Percentiles rank a stretch among this genome's conserved stretches.
These are phyloP conservation scores for Mionectes olivaceus DNA, from an alignment of 2,797 vertebrate genomes.

Conservation along the genomic window DNA sequence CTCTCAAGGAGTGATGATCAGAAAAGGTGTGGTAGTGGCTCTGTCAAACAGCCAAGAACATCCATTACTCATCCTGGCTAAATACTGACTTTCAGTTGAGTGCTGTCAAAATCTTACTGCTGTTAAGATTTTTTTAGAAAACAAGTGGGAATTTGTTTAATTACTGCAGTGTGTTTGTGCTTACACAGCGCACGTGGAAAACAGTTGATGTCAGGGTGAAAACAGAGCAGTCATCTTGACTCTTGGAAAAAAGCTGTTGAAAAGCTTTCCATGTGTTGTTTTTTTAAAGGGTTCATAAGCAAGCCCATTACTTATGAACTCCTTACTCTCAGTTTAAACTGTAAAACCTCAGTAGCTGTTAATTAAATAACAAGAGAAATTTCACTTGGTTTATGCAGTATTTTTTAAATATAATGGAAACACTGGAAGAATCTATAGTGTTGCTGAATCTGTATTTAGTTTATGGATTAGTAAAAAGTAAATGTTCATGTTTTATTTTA, in stretches of 20 bases:
- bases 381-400: neutral
- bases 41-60: neutral
- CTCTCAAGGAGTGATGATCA: neutral
- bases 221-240: neutral
- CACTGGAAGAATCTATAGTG: neutral
- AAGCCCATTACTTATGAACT: neutral
- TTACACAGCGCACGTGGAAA: neutral
- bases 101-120: neutral
- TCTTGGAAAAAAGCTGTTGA: neutral
- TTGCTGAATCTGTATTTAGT: slow-evolving; percentile 23
- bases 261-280: neutral
- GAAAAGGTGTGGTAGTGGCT: neutral
- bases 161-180: neutral
- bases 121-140: neutral
- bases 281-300: neutral
- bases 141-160: neutral
- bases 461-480: slow-evolving; percentile 24
- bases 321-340: neutral
- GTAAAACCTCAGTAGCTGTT: neutral
- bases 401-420: neutral
- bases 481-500: slow-evolving; percentile 1
- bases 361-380: neutral
- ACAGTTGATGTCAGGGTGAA: neutral
- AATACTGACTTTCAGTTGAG: neutral
- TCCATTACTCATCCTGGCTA: neutral